Conservation (phyloP, 2,888 invertebrate genomes). For the Noctua janthina region DNA sequence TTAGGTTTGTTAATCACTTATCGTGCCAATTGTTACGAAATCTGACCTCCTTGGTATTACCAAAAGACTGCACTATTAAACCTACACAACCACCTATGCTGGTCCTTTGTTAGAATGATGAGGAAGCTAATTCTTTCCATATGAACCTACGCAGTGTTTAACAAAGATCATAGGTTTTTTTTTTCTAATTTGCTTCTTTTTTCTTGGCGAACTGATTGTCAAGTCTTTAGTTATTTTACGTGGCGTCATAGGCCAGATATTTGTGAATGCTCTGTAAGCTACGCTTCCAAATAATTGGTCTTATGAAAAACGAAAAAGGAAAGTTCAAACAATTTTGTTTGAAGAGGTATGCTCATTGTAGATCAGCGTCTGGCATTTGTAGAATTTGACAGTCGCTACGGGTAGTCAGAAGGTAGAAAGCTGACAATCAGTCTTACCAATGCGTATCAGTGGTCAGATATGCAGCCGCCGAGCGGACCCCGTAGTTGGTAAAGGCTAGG, state of each 20-base stretch:
- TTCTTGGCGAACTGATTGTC: background rate
- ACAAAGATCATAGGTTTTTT: background rate
- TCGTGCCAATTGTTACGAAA: constrained; percentile 12
- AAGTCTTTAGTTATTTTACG: background rate
- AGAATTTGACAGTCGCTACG: background rate
- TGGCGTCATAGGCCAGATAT: background rate
- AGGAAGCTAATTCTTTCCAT: constrained; percentile 44
- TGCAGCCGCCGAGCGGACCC: too few relatives aligned
- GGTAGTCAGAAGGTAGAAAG: background rate
- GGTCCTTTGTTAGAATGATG: constrained; percentile 23
- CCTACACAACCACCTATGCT: constrained; percentile 47
- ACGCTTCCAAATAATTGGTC: background rate
- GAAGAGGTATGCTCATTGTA: background rate
- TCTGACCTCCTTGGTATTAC: constrained; percentile 25
- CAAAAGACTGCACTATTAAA: constrained; percentile 51
- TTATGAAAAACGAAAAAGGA: background rate
- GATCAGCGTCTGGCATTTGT: background rate
- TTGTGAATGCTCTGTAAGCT: background rate
- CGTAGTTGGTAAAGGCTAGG: background rate
- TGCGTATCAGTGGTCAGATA: too few relatives aligned
- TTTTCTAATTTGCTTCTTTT: background rate
- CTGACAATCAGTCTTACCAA: background rate
- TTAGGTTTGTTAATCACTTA: constrained; percentile 35
- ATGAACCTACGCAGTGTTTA: constrained; percentile 26
- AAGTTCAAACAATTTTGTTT: background rate